Percentiles rank a stretch among this genome's conserved stretches.
Evolutionary conservation across 2,113 vertebrate genomes (phyloP).

Genomic region (Shinisaurus crocodilurus): DNA sequence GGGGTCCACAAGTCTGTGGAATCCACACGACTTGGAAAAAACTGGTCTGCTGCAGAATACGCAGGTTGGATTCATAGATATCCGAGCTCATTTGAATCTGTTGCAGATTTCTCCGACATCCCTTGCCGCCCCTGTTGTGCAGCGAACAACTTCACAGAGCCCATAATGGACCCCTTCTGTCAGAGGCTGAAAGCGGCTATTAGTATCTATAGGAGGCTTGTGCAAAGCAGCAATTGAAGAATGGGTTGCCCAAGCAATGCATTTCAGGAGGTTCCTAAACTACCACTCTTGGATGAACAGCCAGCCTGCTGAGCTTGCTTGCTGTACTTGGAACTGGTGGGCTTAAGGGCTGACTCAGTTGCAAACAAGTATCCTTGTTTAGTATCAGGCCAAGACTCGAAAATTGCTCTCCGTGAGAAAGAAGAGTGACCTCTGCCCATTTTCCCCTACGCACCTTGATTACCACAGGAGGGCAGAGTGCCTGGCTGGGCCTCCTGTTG

Average conservation of each 20-base stretch:
- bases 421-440: background rate
- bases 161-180: background rate
- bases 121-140: background rate
- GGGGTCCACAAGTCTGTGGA: too few species aligned
- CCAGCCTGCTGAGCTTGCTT: background rate
- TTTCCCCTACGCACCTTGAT: background rate
- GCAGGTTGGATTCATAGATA: too few species aligned
- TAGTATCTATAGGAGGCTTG: background rate
- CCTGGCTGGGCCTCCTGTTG: background rate
- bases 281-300: slow-evolving; percentile 5
- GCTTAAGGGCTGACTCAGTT: background rate
- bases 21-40: too few species aligned
- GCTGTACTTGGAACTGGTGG: background rate
- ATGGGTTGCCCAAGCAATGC: background rate
- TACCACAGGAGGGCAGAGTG: background rate
- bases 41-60: too few species aligned
- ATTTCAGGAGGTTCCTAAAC: background rate
- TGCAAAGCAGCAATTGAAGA: slow-evolving; percentile 9
- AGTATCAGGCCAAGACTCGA: background rate
- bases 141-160: background rate
- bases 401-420: background rate
- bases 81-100: too few species aligned
- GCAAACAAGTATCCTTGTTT: background rate
- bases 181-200: slow-evolving; percentile 3
- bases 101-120: too few species aligned